A percentile compares a stretch with the other conserved stretches of the same genome.
Evolutionary conservation across 2,888 invertebrate species (phyloP).

Genomic region (Polyommatus icarus): DNA sequence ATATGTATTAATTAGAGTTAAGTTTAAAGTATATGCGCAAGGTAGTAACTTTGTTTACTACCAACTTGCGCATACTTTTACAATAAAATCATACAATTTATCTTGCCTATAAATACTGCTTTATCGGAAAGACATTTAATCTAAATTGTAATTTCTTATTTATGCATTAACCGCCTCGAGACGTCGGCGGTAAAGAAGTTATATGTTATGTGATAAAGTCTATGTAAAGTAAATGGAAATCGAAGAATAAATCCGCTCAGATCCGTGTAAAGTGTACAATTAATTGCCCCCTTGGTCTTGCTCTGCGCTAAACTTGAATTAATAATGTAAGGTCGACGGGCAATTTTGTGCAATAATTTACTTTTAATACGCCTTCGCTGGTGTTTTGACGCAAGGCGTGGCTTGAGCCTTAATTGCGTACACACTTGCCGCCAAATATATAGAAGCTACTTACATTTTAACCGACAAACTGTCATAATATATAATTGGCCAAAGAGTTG

Average conservation of each 20-base stretch:
- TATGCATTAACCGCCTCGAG: neutral
- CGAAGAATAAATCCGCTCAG: neutral
- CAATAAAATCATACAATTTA: neutral
- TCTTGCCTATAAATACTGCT: neutral
- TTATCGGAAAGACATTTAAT: neutral
- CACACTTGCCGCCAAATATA: neutral
- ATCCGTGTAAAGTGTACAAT: constrained; percentile 21
- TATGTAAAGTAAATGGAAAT: constrained; percentile 24
- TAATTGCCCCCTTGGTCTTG: constrained; percentile 15
- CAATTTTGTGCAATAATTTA: constrained; percentile 45
- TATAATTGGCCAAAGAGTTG: too few relatives aligned
- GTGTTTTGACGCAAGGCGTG: constrained; percentile 44
- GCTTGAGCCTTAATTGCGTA: constrained; percentile 17
- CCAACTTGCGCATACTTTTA: neutral
- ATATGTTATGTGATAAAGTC: constrained; percentile 20
- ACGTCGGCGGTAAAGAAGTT: neutral
- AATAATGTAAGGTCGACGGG: constrained; percentile 34
- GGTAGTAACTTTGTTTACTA: too few relatives aligned
- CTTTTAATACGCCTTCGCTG: constrained; percentile 41
- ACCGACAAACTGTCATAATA: too few relatives aligned
- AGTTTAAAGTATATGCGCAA: too few relatives aligned
- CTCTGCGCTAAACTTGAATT: constrained; percentile 19
- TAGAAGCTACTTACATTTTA: neutral
- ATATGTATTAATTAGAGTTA: too few relatives aligned
- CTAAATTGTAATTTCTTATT: constrained; percentile 13